phyloP scores from a whole-genome alignment of 2,113 vertebrate genomes.

The Datnioides undecimradiatus region DNA sequence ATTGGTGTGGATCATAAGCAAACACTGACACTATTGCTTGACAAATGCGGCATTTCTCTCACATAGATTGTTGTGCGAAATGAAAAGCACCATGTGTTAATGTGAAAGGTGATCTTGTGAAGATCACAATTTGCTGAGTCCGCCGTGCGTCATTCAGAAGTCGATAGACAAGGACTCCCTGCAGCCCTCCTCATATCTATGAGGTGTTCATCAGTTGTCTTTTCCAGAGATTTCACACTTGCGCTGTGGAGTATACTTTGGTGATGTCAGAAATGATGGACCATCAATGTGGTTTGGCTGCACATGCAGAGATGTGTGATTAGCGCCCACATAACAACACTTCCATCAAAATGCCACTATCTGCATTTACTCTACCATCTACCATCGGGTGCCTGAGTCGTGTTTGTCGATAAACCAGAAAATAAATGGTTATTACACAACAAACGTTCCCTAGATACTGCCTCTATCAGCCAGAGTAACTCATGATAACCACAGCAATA shows the following conservation, averaged over 20 bases:
- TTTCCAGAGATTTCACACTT: constrained; percentile 10
- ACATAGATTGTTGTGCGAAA: neutral
- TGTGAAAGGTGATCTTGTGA: neutral
- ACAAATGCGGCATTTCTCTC: neutral
- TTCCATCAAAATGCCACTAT: constrained; percentile 45
- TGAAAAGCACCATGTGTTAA: neutral
- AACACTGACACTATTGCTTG: neutral
- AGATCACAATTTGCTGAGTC: neutral
- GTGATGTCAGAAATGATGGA: constrained; percentile 20
- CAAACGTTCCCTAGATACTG: neutral
- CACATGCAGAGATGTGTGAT: constrained; percentile 43
- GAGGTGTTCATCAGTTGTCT: constrained; percentile 16
- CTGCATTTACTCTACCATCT: constrained; percentile 12
- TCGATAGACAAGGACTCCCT: constrained; percentile 6
- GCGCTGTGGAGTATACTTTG: constrained; percentile 10
- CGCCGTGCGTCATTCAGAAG: constrained; percentile 10
- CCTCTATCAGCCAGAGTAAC: constrained; percentile 11
- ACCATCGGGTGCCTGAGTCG: neutral
- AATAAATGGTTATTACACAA: neutral
- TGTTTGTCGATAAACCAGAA: constrained; percentile 5
- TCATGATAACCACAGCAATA: constrained; percentile 38
- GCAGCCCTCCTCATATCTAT: neutral
- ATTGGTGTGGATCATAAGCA: neutral
- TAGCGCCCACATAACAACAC: constrained; percentile 31
- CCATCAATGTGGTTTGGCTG: neutral